Evolutionary conservation across 2,888 invertebrate genomes (phyloP), one percentile per base, ranked within the genome.

Genomic region (Drepana falcataria): DNA sequence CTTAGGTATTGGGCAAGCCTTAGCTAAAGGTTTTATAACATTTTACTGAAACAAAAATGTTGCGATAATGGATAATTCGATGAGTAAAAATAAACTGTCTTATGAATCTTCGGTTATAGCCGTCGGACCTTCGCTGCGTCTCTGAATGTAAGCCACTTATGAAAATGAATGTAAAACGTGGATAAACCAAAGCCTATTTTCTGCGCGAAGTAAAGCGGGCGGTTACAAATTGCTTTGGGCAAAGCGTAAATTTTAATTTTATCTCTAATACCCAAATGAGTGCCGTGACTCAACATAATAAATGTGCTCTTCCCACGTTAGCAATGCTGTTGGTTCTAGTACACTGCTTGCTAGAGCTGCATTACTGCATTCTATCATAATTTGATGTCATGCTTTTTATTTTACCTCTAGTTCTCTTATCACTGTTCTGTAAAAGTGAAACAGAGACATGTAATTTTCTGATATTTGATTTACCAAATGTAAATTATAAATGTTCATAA

Each of bases 161-260:
- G 86, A 87, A 87, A 87, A 89, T 87, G 81, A 87, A 85, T 83
- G 85, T 85, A 85, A 85, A 86, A 83, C 79, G 77, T 75, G 87
- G 87, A 87, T 89, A 89, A 89, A 89, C 85, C 87, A 86, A 86
- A 89, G 88, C 88, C 87, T 88, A 85, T 91, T 89, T 90, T 89
- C 88, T 87, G 83, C 87, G 84, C 83, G 83, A 84, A 85, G 83
- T 85, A 83, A 84, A 87, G 81, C 87, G 85, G 81, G 83, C 83
- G 87, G 87, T 86, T 87, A 91, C 90, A 90, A 91, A 89, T 89
- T 91, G 89, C 87, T 91, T 89, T 87, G 87, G 89, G 89, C 88
- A 86, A 85, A 87, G 88, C 89, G 90, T 91, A 89, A 89, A 91
- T 90, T 89, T 91, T 90, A 90, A 91, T 90, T 89, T 91, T 90